Percentiles rank a stretch among this genome's conserved stretches.
Conservation (phyloP, 2,797 vertebrate genomes). For the Lepus townsendii region DNA sequence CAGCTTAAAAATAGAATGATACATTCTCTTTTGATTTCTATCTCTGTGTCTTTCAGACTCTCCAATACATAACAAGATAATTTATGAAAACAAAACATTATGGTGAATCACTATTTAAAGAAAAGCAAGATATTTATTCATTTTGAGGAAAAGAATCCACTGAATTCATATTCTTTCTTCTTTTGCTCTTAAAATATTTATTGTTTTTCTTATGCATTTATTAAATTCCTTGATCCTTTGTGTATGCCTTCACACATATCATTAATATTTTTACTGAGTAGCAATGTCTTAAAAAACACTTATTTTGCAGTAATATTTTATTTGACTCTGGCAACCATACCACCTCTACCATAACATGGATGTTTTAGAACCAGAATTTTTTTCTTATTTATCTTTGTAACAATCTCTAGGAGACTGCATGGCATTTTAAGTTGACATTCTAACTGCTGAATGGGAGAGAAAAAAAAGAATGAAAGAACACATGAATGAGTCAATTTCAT, state of each 20-base stretch:
- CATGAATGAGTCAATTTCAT: neutral
- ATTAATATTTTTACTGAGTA: constrained; percentile 19
- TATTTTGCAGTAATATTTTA: neutral
- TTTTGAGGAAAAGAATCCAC: neutral
- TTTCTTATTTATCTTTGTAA: constrained; percentile 51
- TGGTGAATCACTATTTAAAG: neutral
- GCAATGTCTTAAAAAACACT: neutral
- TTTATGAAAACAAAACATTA: neutral
- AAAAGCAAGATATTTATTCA: neutral
- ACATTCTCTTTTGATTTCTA: no score
- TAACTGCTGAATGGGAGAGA: constrained; percentile 40
- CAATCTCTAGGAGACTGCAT: neutral
- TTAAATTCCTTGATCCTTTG: neutral
- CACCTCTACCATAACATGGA: neutral
- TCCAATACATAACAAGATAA: no score
- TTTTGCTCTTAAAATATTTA: constrained; percentile 20
- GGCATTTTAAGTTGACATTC: constrained; percentile 60
- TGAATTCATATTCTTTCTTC: neutral
- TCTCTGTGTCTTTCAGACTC: no score
- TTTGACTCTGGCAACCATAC: neutral
- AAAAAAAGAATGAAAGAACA: constrained; percentile 24
- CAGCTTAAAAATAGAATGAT: no score
- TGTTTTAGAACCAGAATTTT: constrained; percentile 37
- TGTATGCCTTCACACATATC: neutral
- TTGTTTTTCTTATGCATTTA: neutral